These are phyloP conservation scores for Nettapus auritus DNA, from an alignment of 2,113 vertebrate species.

Conservation along the genomic window DNA sequence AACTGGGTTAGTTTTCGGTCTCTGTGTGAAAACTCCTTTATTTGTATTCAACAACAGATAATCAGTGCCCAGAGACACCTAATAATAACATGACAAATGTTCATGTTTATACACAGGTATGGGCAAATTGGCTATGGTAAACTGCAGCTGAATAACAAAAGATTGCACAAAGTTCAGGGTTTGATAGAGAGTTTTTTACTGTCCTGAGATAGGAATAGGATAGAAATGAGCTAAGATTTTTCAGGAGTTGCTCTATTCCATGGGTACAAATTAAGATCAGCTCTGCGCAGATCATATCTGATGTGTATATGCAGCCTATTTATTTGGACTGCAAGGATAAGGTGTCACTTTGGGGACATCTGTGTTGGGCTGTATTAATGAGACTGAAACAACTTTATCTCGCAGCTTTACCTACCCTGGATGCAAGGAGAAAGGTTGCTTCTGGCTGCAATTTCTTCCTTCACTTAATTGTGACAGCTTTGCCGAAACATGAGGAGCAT, in stretches of 20 bases:
- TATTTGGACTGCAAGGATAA: not conserved
- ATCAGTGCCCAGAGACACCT: not conserved
- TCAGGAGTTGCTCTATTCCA: not conserved
- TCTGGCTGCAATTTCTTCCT: not conserved
- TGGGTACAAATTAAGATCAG: not conserved
- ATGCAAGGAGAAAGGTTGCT: not conserved
- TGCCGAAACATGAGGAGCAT: not conserved
- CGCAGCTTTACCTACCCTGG: not conserved
- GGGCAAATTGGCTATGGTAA: not conserved
- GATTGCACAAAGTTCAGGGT: not conserved
- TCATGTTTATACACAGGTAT: not conserved
- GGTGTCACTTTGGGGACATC: not conserved
- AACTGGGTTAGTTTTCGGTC: not conserved
- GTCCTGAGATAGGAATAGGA: not conserved
- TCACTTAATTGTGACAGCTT: not conserved
- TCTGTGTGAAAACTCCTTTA: not conserved
- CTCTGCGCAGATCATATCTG: not conserved
- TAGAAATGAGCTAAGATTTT: not conserved
- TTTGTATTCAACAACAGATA: not conserved
- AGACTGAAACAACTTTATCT: not conserved
- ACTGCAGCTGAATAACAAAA: not conserved
- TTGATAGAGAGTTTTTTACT: not conserved
- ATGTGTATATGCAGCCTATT: not conserved
- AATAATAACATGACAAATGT: not conserved
- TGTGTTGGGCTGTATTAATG: not conserved